These are phyloP conservation scores for Asteroscopus sphinx DNA, from an alignment of 2,888 invertebrate species.

Conservation along the genomic window DNA sequence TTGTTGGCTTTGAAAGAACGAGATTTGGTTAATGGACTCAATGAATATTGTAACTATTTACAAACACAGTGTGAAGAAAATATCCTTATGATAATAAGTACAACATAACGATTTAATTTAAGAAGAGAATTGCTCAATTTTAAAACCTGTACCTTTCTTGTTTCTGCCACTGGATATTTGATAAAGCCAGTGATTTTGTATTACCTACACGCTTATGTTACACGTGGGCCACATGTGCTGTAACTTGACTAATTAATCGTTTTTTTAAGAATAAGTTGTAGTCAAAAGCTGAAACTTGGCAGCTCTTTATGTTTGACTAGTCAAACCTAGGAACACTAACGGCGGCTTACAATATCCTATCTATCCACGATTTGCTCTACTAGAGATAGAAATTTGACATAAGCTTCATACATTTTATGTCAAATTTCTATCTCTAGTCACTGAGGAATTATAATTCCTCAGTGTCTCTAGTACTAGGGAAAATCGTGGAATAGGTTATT, in stretches of 20 bases:
- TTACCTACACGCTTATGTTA: constrained; percentile 16
- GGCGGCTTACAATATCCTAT: too few species aligned
- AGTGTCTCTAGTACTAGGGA: too few species aligned
- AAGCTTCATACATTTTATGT: too few species aligned
- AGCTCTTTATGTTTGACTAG: too few species aligned
- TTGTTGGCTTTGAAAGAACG: constrained; percentile 56
- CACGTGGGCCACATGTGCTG: constrained; percentile 16
- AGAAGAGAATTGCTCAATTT: constrained; percentile 86
- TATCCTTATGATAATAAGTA: constrained; percentile 83
- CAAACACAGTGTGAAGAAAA: constrained; percentile 62
- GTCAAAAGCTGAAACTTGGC: neutral
- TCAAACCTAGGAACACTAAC: too few species aligned
- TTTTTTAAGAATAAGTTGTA: constrained; percentile 3
- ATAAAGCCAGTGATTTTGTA: constrained; percentile 20
- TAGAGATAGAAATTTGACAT: too few species aligned
- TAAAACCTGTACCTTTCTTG: constrained; percentile 64
- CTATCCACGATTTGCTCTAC: too few species aligned
- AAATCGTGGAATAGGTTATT: too few species aligned
- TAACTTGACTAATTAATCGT: constrained; percentile 15
- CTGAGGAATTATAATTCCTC: too few species aligned
- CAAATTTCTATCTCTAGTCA: too few species aligned
- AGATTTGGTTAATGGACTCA: constrained; percentile 52
- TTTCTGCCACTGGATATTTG: constrained; percentile 32
- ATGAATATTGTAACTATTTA: constrained; percentile 52
- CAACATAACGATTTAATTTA: constrained; percentile 82